Base-by-base conservation (phyloP, 2,797 vertebrate genomes). In the Ctenopoma kingsleyae region DNA sequence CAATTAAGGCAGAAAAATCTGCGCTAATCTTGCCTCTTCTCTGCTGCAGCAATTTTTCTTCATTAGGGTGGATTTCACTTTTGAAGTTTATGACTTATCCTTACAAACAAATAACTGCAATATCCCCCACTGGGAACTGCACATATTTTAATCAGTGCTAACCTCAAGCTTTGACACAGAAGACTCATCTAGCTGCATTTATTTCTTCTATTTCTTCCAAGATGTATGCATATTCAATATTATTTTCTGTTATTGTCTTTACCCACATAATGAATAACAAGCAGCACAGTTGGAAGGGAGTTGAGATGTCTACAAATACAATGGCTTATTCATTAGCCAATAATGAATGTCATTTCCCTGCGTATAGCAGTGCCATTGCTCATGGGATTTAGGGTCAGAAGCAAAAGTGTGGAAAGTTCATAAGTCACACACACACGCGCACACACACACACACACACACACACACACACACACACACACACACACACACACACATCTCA, bases 41-140 rank as follows among this genome's bases (percentile, higher is more conserved):
- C 59, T 10, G 43, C 77, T 20, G 70, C 50, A 73, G 67, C 62
- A 75, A 78, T 90, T 90, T 86, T 89, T 89, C 86, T 92, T 92
- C 89, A 91, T 94, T 91, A 91, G 64, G 71, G 58, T 16, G 12
- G 35, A 85, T 88, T 92, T 19, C 10, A 85, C 91, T 86, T 92
- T 89, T 89, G 67, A 89, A 83, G 86, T 92, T 91, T 91, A 87
- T 87, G 87, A 90, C 79, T 93, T 90, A 82, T 83, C 81, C 80
- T 88, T 80, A 81, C 85, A 92, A 89, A 90, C 90, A 93, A 93
- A 93, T 93, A 91, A 92, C 90, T 92, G 80, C 85, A 80, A 61
- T 72, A 51, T 71, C 72, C 67, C 85, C 92, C 64, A 61, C 64
- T 67, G 91, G 89, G 92, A 87, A 81, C 65, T 20, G 49, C 63